phyloP scores from a whole-genome alignment of 2,888 invertebrate species.

The Synergus gifuensis region DNA sequence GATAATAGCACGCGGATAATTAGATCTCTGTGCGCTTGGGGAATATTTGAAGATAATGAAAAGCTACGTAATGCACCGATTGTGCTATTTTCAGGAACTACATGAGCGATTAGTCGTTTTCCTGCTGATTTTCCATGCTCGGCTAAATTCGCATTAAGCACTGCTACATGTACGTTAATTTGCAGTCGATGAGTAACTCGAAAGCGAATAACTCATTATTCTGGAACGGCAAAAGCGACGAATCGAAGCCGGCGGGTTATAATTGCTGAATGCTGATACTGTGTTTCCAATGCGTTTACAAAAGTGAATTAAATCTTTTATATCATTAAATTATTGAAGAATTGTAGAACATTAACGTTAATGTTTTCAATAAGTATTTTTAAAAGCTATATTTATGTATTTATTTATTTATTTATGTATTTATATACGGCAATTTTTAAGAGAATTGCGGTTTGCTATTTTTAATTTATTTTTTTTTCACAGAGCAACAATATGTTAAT shows the following conservation, averaged over 20 bases:
- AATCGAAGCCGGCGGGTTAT: slow-evolving; percentile 6
- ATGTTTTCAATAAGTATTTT: neutral
- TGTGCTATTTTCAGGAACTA: slow-evolving; percentile 31
- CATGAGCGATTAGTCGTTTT: slow-evolving; percentile 39
- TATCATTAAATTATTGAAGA: neutral
- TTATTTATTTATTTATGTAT: no score
- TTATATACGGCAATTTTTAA: no score
- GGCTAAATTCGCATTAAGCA: slow-evolving; percentile 34
- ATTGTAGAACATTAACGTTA: neutral
- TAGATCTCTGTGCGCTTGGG: slow-evolving; percentile 55
- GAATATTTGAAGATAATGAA: slow-evolving; percentile 30
- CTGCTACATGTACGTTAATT: slow-evolving; percentile 28
- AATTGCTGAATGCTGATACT: slow-evolving; percentile 19
- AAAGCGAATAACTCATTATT: slow-evolving; percentile 37
- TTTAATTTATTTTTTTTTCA: no score
- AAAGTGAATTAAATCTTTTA: slow-evolving; percentile 5
- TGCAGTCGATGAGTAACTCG: slow-evolving; percentile 26
- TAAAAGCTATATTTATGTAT: no score
- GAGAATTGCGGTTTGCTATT: no score
- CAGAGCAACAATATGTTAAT: no score
- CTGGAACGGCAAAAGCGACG: slow-evolving; percentile 14
- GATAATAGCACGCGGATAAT: slow-evolving; percentile 67
- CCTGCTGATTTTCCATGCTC: slow-evolving; percentile 38
- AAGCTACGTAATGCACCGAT: slow-evolving; percentile 34
- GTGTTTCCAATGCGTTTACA: neutral